Evolutionary conservation across 2,113 vertebrate species (phyloP).

Genomic region (Dolichotis patagonum): DNA sequence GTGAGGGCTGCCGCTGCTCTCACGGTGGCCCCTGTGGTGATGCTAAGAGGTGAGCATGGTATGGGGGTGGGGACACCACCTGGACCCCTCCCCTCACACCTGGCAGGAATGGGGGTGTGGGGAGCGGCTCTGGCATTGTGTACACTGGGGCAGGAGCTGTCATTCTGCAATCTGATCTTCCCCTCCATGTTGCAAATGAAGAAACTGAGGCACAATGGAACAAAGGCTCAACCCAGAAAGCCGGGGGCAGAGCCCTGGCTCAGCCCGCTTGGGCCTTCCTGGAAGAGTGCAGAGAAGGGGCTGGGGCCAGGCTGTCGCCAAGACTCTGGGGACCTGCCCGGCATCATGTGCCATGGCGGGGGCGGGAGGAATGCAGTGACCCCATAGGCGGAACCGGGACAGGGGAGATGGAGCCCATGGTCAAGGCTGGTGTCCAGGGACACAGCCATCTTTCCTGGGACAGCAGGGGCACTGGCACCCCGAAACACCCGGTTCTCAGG

Average conservation of each 20-base stretch:
- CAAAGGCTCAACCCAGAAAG: neutral
- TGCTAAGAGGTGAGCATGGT: neutral
- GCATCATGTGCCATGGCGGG: neutral
- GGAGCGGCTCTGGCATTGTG: neutral
- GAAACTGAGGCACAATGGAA: slow-evolving; percentile 12
- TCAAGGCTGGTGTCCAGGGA: neutral
- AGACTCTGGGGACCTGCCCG: neutral
- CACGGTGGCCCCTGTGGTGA: neutral
- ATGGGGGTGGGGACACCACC: neutral
- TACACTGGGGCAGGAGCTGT: neutral
- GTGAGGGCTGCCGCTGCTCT: neutral
- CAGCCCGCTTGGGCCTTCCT: neutral
- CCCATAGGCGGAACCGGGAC: neutral
- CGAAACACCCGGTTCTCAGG: neutral
- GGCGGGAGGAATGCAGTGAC: neutral
- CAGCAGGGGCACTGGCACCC: neutral
- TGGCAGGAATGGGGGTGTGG: fast-evolving
- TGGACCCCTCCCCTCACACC: neutral
- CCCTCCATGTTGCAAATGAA: neutral
- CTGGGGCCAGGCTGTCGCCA: neutral
- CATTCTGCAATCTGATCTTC: neutral
- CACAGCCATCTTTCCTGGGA: neutral
- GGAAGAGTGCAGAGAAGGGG: neutral
- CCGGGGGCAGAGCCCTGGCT: neutral
- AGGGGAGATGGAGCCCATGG: neutral